phyloP scores from a whole-genome alignment of 2,113 vertebrate species.

The Pelecanoides urinatrix region DNA sequence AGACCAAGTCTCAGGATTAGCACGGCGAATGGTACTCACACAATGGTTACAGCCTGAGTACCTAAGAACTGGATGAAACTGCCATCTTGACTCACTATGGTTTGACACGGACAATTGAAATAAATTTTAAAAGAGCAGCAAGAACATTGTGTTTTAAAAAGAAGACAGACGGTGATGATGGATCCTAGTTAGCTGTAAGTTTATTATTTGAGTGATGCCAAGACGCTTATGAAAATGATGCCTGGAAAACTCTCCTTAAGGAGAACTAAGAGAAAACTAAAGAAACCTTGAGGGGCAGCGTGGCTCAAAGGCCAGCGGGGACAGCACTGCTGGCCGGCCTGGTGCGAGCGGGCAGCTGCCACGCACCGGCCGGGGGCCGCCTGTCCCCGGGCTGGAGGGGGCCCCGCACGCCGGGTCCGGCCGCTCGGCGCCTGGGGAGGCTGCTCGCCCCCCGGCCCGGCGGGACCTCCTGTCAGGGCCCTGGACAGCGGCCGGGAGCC shows the following conservation, averaged over 20 bases:
- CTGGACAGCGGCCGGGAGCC: too few species aligned
- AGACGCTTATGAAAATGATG: rapidly evolving
- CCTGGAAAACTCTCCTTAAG: background rate
- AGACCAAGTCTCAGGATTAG: background rate
- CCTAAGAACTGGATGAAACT: background rate
- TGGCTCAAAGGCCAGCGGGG: background rate
- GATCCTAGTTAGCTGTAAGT: background rate
- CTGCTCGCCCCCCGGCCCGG: too few species aligned
- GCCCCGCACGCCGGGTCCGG: background rate
- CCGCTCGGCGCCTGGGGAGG: background rate
- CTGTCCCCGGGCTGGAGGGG: background rate
- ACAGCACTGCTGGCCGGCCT: background rate
- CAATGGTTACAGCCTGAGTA: rapidly evolving
- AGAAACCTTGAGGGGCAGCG: background rate
- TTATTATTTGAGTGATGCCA: background rate
- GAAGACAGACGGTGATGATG: background rate
- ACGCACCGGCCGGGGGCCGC: background rate
- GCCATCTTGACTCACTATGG: background rate
- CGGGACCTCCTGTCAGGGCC: too few species aligned
- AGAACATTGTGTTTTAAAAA: background rate
- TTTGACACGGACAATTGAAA: background rate
- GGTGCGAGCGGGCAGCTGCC: background rate
- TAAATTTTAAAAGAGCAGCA: background rate
- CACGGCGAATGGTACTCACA: rapidly evolving
- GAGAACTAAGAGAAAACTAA: background rate